Percentiles rank a stretch among this genome's conserved stretches.
phyloP scores from a whole-genome alignment of 2,797 vertebrate species.

The Synanceia verrucosa region DNA sequence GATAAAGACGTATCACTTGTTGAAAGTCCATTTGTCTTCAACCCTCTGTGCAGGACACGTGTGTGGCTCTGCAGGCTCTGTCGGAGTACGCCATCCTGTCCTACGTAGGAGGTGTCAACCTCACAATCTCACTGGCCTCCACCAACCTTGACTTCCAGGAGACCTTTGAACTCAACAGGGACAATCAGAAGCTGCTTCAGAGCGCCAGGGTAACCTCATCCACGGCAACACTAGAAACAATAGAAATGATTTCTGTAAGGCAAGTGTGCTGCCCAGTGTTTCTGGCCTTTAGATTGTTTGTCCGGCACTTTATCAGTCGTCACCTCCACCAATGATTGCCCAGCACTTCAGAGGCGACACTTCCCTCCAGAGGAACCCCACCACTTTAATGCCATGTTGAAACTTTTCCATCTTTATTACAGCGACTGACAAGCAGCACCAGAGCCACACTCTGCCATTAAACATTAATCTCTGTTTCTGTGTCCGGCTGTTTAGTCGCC shows the following conservation, averaged over 20 bases:
- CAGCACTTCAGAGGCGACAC: constrained; percentile 3
- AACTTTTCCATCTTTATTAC: constrained; percentile 20
- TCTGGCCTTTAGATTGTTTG: not conserved
- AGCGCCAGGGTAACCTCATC: constrained; percentile 84
- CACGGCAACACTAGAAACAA: not conserved
- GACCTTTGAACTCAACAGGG: constrained; percentile 90
- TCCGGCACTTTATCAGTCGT: not conserved
- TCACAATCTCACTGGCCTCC: constrained; percentile 94
- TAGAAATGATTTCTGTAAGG: not conserved
- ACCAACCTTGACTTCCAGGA: constrained; percentile 96
- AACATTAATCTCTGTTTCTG: constrained; percentile 52
- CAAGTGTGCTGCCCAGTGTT: not conserved
- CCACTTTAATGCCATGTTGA: constrained; percentile 12
- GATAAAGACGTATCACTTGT: not conserved
- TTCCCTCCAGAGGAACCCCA: constrained; percentile 8
- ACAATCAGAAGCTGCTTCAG: constrained; percentile 94
- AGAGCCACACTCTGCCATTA: constrained; percentile 39
- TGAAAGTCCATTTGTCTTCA: not conserved
- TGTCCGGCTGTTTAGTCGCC: constrained; percentile 50
- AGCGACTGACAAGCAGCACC: constrained; percentile 48
- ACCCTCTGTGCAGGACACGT: constrained; percentile 85
- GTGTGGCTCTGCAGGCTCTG: constrained; percentile 92
- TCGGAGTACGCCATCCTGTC: constrained; percentile 95
- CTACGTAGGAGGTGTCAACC: constrained; percentile 90
- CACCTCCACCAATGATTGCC: constrained; percentile 1